Conservation (phyloP, 2,888 invertebrate genomes). For the Norana najaformis region DNA sequence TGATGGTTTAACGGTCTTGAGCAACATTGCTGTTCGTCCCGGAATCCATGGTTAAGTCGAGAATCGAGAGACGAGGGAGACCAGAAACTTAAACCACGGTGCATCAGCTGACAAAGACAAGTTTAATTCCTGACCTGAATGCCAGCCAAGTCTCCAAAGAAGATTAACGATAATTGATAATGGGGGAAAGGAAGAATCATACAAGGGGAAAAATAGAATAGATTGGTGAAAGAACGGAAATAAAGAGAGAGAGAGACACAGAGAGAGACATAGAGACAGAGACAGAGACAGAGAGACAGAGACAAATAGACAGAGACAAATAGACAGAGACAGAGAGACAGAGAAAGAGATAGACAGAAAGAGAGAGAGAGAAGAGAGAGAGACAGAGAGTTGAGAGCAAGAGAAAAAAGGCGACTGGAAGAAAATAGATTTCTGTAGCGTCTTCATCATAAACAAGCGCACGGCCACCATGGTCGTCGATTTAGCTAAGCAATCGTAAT, state of each 20-base stretch:
- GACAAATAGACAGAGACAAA: not conserved
- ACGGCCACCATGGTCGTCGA: not conserved
- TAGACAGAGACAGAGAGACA: not conserved
- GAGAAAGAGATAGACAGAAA: not conserved
- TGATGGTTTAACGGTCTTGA: not conserved
- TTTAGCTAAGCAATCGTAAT: too few relatives aligned
- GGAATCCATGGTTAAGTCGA: not conserved
- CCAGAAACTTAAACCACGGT: not conserved
- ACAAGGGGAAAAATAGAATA: not conserved
- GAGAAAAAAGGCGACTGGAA: not conserved
- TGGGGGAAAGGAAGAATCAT: not conserved
- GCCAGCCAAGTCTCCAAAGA: not conserved
- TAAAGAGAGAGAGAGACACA: not conserved
- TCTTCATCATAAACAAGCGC: not conserved
- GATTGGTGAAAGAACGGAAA: not conserved
- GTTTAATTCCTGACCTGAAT: not conserved
- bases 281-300: not conserved
- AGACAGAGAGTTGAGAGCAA: not conserved
- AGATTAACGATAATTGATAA: not conserved
- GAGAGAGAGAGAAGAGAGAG: not conserved
- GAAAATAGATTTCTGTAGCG: not conserved
- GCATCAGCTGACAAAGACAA: not conserved
- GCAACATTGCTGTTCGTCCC: not conserved
- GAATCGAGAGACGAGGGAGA: not conserved
- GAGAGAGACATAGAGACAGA: not conserved